Evolutionary conservation across 2,113 vertebrate species (phyloP).

Genomic region (Dipodomys ordii): DNA sequence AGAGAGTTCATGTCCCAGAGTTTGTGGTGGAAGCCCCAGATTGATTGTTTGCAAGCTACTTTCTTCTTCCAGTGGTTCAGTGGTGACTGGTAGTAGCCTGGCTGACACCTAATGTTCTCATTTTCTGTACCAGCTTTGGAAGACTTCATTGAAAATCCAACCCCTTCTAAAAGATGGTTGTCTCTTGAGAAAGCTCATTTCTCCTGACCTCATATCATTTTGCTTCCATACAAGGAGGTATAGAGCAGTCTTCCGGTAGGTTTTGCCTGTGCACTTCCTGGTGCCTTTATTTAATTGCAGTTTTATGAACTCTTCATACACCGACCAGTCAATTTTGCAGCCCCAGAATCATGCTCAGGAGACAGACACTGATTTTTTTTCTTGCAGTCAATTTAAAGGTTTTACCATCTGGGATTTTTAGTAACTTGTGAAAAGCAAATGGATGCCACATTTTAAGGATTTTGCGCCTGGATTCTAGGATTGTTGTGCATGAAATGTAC

Average conservation of each 20-base stretch:
- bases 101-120: neutral
- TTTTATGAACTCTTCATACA: constrained; percentile 69
- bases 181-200: constrained; percentile 25
- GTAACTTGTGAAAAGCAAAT: constrained; percentile 47
- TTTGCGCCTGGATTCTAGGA: neutral
- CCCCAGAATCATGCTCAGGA: constrained; percentile 57
- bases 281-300: constrained; percentile 73
- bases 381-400: constrained; percentile 21
- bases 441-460: neutral
- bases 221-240: constrained; percentile 21
- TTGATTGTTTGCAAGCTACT: neutral
- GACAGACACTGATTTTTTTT: constrained; percentile 47
- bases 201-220: constrained; percentile 12
- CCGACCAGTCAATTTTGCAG: constrained; percentile 66
- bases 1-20: neutral
- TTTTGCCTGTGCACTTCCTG: constrained; percentile 34
- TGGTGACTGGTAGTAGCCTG: neutral
- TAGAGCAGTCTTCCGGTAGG: constrained; percentile 4
- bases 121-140: constrained; percentile 24
- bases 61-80: accelerated
- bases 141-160: constrained; percentile 22
- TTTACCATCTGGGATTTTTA: constrained; percentile 51
- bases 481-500: neutral
- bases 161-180: neutral
- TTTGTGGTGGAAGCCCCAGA: neutral